Evolutionary conservation across 2,113 vertebrate species (phyloP), one percentile per base, ranked within the genome.

Genomic region (Saguinus imperator): DNA sequence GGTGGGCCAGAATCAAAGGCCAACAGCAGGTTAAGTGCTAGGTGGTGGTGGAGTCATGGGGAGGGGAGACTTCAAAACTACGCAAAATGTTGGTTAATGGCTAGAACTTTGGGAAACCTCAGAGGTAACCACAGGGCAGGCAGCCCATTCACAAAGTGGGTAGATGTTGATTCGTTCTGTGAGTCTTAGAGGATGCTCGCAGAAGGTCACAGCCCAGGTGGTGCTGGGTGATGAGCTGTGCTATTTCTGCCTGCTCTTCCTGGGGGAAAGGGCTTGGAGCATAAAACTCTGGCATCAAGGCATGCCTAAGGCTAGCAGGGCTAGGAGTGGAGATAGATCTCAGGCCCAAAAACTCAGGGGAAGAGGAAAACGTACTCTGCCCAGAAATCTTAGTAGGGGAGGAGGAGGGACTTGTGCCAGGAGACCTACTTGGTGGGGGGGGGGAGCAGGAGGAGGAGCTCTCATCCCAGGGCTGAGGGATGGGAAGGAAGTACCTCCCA

Each of bases 211-310:
- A 20, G 17, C 13, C 4, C 18, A 52, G 43, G 18, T 1, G 29
- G 43, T 45, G 20, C 25, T 68, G 45, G 6, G 10, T 13, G 16
- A 13, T 25, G 21, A 75, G 25, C 16, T 6, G 4, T 18, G 17
- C n/a, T 48, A 1, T 14, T 61, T 83, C 48, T 8, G 17, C 35
- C 20, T 5, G 20, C 27, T 91, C 58, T 50, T 0, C 70, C 32
- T 12, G 10, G 55, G 13, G 3, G 16, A 7, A 1, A 48, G 66
- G 13, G 32, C 10, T 32, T 43, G 35, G 64, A 6, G 3, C 8
- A n/a, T 95, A 23, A 55, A 82, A 14, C 23, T 95, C 92, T 4
- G 83, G 90, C 43, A 95, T 17, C 3, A 97, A 77, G 29, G 66
- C 77, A 3, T 11, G 76, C 50, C 90, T 80, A 43, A 94, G 35